These are phyloP conservation scores for Myathropa florea DNA, from an alignment of 2,888 invertebrate species.

Conservation along the genomic window DNA sequence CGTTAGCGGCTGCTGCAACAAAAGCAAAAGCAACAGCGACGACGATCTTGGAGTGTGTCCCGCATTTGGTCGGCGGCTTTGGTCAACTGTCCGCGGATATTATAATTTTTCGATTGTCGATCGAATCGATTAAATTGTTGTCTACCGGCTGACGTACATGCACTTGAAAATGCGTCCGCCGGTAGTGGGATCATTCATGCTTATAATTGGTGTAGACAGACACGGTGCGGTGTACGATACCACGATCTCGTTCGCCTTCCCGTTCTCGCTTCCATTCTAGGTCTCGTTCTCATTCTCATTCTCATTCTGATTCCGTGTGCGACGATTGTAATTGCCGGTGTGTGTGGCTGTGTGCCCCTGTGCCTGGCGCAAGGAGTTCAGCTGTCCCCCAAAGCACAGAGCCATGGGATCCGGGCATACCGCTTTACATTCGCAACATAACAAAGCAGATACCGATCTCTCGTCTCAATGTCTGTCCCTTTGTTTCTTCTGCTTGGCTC, in stretches of 20 bases:
- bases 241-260: not conserved
- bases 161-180: conserved; percentile 65
- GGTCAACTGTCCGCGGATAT: conserved; percentile 69
- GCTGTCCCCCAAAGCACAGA: not conserved
- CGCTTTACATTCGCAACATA: conserved; percentile 68
- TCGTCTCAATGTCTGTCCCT: conserved; percentile 62
- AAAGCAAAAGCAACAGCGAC: not conserved
- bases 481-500: conserved; percentile 29
- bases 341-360: conserved; percentile 1
- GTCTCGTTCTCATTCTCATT: not conserved
- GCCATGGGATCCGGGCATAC: conserved; percentile 47
- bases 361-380: conserved; percentile 16
- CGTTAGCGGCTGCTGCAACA: too few species aligned
- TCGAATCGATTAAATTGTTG: conserved; percentile 66
- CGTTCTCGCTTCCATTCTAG: not conserved
- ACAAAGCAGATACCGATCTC: conserved; percentile 69
- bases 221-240: conserved; percentile 42
- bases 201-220: conserved; percentile 69
- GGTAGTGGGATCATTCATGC: conserved; percentile 70
- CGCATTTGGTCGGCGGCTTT: conserved; percentile 59
- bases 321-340: conserved; percentile 64
- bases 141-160: conserved; percentile 61
- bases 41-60: conserved; percentile 30
- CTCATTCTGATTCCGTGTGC: conserved; percentile 44
- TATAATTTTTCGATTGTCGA: conserved; percentile 71